Evolutionary conservation across 2,113 vertebrate species (phyloP), one percentile per base, ranked within the genome.

Genomic region (Marmota flaviventris): DNA sequence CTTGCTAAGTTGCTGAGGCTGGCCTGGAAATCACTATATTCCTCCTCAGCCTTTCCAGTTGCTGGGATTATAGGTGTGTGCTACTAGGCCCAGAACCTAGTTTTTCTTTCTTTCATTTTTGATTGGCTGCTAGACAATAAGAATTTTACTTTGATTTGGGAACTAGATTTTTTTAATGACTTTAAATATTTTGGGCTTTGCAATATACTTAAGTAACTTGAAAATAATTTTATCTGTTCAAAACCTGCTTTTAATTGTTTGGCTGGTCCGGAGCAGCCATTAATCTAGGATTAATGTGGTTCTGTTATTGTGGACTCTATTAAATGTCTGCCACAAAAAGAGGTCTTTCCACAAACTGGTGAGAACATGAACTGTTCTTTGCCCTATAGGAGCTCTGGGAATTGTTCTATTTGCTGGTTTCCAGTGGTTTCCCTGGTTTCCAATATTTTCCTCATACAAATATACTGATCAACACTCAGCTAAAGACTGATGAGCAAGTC

Each of bases 101-200:
- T 63, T 63, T 63, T 63, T 27, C 61, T 63, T 45, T 45, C 45
- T 45, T 45, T 51, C 37, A 85, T 81, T 81, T 94, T 45, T 89
- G 48, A 75, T 34, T 84, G 27, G 51, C n/a, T 92, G 16, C 18
- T 76, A 84, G 85, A 86, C 10, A 94, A 4, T 90, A 32, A 69
- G 56, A 92, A 84, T 67, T 90, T 63, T 96, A n/a, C 37, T 82
- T n/a, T 96, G 45, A 39, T 94, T 73, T 53, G 25, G 17, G 48
- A 56, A 65, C 29, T 79, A 13, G 63, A 53, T 53, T 45, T 76
- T 81, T 63, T 37, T 51, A 51, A 91, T 56, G 63, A 14, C 70
- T 65, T 90, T 91, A 91, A 85, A 63, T 48, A 85, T 34, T 4
- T 69, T n/a, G 34, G 32, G 27, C 2, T 82, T 93, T 63, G 34